Evolutionary conservation across 92 coral and sea anemone species (phyloP), one percentile per base, ranked within the genome.

Genomic region (Parazoanthus atlanticus): DNA sequence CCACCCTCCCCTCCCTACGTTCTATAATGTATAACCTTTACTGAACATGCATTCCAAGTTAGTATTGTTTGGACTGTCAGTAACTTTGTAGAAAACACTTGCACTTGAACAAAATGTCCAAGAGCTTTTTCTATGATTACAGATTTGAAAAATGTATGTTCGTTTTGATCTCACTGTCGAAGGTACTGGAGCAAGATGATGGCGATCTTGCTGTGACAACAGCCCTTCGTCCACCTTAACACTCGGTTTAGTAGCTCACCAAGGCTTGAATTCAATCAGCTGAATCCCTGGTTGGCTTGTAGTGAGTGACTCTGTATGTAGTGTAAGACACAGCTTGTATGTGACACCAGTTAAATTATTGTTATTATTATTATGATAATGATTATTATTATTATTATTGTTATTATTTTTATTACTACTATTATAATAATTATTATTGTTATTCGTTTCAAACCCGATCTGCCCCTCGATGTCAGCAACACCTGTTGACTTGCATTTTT

Each of bases 251-350:
- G n/a, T 7, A 70, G 64, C 66, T 66, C 23, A 19, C 32, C 66
- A 80, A 38, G 11, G 2, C 46, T 66, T 66, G 76, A 8, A 3
- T 26, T 73, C 40, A 32, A 80, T 86, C 78, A 92, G 85, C 92
- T 89, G 87, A 92, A 92, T 38, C 94, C 94, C 72, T 92, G 94
- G 75, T 92, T 92, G 5, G 94, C 92, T 83, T 92, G 92, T n/a
- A 92, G 85, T 28, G 90, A 89, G 54, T 92, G 90, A 81, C 88
- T 92, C 94, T 92, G 84, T 15, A 81, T 58, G 56, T 41, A 25
- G 66, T 31, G 65, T 8, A 54, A 79, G 36, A 85, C 75, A 43
- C 9, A 13, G 12, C 8, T 41, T 83, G 32, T 69, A 13, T 29
- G 67, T 65, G 75, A 67, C 31, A 9, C 36, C 54, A 81, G 6